These are phyloP conservation scores for Mythimna ferrago DNA, from an alignment of 2,888 invertebrate genomes.

Conservation along the genomic window DNA sequence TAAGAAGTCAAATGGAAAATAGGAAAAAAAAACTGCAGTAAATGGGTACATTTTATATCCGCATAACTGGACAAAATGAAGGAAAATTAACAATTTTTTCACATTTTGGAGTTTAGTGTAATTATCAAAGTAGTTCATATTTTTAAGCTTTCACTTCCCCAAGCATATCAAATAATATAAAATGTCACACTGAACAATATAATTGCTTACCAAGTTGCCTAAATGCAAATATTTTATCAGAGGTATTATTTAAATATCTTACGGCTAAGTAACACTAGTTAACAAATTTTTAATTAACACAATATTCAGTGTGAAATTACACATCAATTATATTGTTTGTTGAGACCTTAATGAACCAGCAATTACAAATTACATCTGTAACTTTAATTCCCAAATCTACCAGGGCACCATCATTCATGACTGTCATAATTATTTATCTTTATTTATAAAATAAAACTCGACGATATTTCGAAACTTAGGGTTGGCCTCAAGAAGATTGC, in stretches of 20 bases:
- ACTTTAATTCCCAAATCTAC: conserved; percentile 21
- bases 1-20: too few species aligned
- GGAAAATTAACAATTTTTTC: too few species aligned
- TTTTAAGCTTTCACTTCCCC: too few species aligned
- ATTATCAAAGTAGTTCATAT: too few species aligned
- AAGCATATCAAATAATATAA: too few species aligned
- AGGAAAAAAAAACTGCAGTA: too few species aligned
- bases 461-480: not conserved
- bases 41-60: too few species aligned
- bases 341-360: conserved; percentile 18
- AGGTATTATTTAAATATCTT: not conserved
- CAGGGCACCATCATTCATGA: conserved; percentile 22
- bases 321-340: conserved; percentile 6
- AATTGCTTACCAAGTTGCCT: too few species aligned
- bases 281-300: not conserved
- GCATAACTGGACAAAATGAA: too few species aligned
- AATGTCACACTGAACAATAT: too few species aligned
- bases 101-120: too few species aligned
- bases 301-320: conserved; percentile 4
- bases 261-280: too few species aligned
- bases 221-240: not conserved
- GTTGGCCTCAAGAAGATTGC: not conserved
- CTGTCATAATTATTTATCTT: conserved; percentile 30
- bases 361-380: conserved; percentile 34
- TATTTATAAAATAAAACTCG: not conserved